Conservation (phyloP, 2,113 vertebrate genomes). For the Pomatorhinus ruficollis region DNA sequence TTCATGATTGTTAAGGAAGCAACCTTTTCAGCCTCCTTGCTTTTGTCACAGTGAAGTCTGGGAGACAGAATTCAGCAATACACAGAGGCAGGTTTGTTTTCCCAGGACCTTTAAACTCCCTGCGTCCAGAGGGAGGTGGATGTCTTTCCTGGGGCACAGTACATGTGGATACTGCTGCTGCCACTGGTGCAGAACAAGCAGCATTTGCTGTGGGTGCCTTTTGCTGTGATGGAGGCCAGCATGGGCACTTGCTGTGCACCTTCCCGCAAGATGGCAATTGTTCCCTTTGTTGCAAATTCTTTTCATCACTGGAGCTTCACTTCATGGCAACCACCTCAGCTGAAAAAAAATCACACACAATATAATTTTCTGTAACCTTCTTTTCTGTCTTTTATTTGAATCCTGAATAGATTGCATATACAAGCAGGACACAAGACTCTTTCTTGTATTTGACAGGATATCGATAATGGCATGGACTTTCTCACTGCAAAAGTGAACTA, state of each 20-base stretch:
- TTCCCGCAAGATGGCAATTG: not conserved
- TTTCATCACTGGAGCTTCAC: not conserved
- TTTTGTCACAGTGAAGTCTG: not conserved
- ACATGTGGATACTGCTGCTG: not conserved
- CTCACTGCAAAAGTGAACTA: not conserved
- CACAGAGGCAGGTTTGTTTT: not conserved
- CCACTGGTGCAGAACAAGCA: fast-evolving
- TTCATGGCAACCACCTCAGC: not conserved
- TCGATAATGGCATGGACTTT: not conserved
- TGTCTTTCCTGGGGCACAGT: not conserved
- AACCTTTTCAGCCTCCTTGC: not conserved
- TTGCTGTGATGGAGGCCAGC: not conserved
- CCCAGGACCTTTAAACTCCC: not conserved
- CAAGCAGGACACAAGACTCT: not conserved
- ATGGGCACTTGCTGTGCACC: not conserved
- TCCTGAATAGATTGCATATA: not conserved
- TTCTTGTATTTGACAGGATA: not conserved
- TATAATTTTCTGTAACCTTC: not conserved
- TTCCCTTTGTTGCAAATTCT: not conserved
- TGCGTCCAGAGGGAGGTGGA: not conserved
- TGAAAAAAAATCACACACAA: not conserved
- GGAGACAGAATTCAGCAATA: not conserved
- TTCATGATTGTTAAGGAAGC: not conserved
- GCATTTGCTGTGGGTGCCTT: not conserved
- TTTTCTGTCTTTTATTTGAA: not conserved